Evolutionary conservation across 2,888 invertebrate genomes (phyloP).

Genomic region (Heliconius ismenius): DNA sequence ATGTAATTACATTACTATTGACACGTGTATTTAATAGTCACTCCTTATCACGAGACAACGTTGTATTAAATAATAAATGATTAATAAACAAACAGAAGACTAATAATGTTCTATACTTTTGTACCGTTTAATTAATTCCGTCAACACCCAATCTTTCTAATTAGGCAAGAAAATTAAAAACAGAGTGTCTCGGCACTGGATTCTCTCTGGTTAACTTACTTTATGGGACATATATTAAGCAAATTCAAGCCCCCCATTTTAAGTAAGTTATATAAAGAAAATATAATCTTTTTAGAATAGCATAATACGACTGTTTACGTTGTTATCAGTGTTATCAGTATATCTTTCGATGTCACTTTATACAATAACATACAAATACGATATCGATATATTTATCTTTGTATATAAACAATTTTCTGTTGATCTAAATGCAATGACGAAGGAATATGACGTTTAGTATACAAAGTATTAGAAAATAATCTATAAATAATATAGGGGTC

Average conservation of each 20-base stretch:
- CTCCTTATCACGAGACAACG: background rate
- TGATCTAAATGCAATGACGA: slow-evolving; percentile 1
- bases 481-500: background rate
- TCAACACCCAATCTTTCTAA: too few relatives aligned
- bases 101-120: too few relatives aligned
- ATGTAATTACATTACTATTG: background rate
- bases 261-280: background rate
- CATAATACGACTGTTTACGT: slow-evolving; percentile 7
- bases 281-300: background rate
- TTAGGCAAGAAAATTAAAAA: too few relatives aligned
- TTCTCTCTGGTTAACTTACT: too few relatives aligned
- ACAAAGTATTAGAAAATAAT: too few relatives aligned
- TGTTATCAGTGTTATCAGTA: slow-evolving; percentile 13
- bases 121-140: too few relatives aligned
- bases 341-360: slow-evolving; percentile 4
- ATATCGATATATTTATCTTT: slow-evolving; percentile 5
- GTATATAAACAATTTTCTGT: slow-evolving; percentile 22
- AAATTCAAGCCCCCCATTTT: background rate
- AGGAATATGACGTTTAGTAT: background rate
- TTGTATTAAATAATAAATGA: background rate
- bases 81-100: background rate
- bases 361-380: slow-evolving; percentile 2
- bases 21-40: slow-evolving; percentile 8
- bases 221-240: background rate
- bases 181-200: too few relatives aligned